Base-by-base conservation (phyloP, 30 jellyfish, hydroid and myxozoan species). In the Pelagia noctiluca region DNA sequence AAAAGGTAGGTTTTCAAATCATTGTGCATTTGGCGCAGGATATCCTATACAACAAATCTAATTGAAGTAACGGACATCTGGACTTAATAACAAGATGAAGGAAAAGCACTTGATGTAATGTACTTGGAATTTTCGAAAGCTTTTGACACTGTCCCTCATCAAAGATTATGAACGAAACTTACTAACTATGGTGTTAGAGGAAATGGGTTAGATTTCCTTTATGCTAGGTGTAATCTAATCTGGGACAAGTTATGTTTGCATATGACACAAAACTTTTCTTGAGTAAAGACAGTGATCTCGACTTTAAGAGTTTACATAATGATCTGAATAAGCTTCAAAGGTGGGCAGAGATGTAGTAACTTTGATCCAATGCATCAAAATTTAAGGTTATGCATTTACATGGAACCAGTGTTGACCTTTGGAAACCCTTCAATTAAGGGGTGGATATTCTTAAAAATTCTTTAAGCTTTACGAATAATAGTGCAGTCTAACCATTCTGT, bases 171-270 rank as follows among this genome's bases (percentile, higher is more conserved):
- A 63, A 63, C 50, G 77, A 63, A 63, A 42, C 57, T 42, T 5
- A 42, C 12, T 42, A 42, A 42, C 57, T 42, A 42, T 42, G 57
- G 57, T 16, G 16, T 42, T 42, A 42, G 57, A 42, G 57, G 57
- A 42, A 42, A 42, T 42, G 57, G 8, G 57, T 42, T 42, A 42
- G 57, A 16, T n/a, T n/a, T n/a, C n/a, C n/a, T n/a, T 29, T 67
- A 67, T 32, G 63, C 80, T 26, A 67, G 80, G 8, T 67, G 80
- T 67, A 67, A 32, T 67, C 66, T 19, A 67, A 32, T 29, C 31
- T 67, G 62, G 80, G 80, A 67, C 35, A 11, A 67, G 80, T 67
- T n/a, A 67, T 67, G 80, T 67, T 67, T 67, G 80, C 80, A 67
- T 60, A 67, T n/a, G n/a, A n/a, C 80, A 32, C 63, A 67, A 67